Evolutionary conservation across 2,888 invertebrate species (phyloP).

Genomic region (Dryocosmus kuriphilus): DNA sequence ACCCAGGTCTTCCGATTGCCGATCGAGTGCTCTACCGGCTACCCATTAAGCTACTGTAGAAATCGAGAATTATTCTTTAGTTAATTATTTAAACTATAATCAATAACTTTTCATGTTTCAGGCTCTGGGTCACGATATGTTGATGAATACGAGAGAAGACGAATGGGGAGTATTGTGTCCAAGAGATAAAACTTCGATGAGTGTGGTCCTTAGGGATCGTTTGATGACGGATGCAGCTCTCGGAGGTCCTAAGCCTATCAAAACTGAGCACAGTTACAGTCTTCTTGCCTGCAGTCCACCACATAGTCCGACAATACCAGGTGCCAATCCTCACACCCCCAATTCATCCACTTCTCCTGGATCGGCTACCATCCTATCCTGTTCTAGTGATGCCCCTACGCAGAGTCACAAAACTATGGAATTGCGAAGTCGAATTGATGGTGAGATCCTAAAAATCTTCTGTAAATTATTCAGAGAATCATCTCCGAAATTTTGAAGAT

Average conservation of each 20-base stretch:
- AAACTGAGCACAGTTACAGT: conserved; percentile 96
- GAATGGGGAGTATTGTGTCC: conserved; percentile 83
- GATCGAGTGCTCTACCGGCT: too few species aligned
- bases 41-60: too few species aligned
- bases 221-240: conserved; percentile 93
- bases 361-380: conserved; percentile 55
- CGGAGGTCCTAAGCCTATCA: conserved; percentile 87
- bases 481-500: too few species aligned
- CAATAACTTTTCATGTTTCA: conserved; percentile 73
- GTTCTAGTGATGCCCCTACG: conserved; percentile 55
- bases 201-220: conserved; percentile 91
- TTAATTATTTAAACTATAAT: neutral
- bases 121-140: conserved; percentile 82
- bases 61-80: too few species aligned
- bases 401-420: conserved; percentile 65
- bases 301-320: conserved; percentile 67
- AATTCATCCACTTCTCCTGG: conserved; percentile 58
- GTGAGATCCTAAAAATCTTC: conserved; percentile 52
- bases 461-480: neutral
- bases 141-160: conserved; percentile 80
- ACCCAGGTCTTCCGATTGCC: too few species aligned
- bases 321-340: conserved; percentile 64
- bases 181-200: conserved; percentile 74
- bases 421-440: conserved; percentile 68
- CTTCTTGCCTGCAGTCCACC: conserved; percentile 74